Evolutionary conservation across 2,797 vertebrate genomes (phyloP).

Genomic region (Galagoides demidoff): DNA sequence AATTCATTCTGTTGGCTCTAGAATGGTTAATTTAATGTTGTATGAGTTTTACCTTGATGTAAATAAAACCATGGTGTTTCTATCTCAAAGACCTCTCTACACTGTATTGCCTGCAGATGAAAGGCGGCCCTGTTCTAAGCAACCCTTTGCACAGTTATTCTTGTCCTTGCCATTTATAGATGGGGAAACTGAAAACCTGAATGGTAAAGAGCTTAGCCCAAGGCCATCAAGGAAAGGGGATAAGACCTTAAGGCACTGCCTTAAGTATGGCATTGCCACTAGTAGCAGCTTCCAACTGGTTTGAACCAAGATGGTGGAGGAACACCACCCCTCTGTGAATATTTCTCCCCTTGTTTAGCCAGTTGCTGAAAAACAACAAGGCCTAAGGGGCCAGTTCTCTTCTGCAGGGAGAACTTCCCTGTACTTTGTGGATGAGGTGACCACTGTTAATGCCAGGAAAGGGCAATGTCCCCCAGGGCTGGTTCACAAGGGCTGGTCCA

Average conservation of each 20-base stretch:
- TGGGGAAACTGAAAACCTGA: not conserved
- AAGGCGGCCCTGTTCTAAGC: not conserved
- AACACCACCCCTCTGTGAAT: too few species aligned
- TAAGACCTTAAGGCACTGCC: too few species aligned
- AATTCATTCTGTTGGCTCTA: too few species aligned
- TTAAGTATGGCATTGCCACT: too few species aligned
- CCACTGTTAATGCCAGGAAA: not conserved
- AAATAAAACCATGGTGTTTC: not conserved
- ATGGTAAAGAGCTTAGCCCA: too few species aligned
- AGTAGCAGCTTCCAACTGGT: too few species aligned
- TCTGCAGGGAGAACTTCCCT: too few species aligned
- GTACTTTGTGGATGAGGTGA: not conserved
- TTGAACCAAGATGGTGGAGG: too few species aligned
- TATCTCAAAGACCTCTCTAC: not conserved
- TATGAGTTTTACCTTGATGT: not conserved
- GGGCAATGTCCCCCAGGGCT: not conserved
- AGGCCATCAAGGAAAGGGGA: not conserved
- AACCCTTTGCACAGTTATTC: not conserved
- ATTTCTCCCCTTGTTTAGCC: too few species aligned
- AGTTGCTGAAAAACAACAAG: too few species aligned
- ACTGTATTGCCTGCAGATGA: rapidly evolving
- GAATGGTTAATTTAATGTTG: not conserved
- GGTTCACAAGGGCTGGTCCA: not conserved
- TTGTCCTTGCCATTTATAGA: not conserved
- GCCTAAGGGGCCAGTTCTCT: too few species aligned